Conservation (phyloP, 2,888 invertebrate species). For the Omphaloscelis lunosa region DNA sequence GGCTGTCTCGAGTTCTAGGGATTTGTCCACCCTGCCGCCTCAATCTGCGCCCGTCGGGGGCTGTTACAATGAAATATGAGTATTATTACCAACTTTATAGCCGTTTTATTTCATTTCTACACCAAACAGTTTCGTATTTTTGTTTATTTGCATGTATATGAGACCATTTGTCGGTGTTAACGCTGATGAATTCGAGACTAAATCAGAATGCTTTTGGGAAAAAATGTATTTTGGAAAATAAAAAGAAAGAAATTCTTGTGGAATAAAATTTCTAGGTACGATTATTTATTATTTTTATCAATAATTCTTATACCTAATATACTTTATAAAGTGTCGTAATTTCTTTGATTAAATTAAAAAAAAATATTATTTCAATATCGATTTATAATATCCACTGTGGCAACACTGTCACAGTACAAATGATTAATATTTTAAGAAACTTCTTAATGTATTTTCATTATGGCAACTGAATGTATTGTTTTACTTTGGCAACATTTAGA, state of each 20-base stretch:
- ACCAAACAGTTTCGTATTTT: constrained; percentile 69
- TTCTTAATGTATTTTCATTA: too few species aligned
- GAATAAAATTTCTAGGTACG: background rate
- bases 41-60: constrained; percentile 70
- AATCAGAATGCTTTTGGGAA: background rate
- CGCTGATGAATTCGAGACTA: constrained; percentile 42
- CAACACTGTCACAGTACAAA: too few species aligned
- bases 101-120: constrained; percentile 77
- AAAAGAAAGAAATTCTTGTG: constrained; percentile 3
- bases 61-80: constrained; percentile 77
- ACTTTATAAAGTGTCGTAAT: background rate
- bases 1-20: constrained; percentile 64
- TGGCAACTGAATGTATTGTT: too few species aligned
- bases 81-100: constrained; percentile 78
- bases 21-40: constrained; percentile 72
- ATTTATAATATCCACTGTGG: too few species aligned
- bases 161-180: constrained; percentile 59
- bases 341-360: too few species aligned
- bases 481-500: too few species aligned
- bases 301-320: background rate
- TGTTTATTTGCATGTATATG: constrained; percentile 68
- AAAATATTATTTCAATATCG: too few species aligned
- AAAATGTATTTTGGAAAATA: background rate
- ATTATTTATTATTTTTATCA: too few species aligned
- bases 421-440: too few species aligned